Base-by-base conservation (phyloP, 2,113 vertebrate genomes). In the Campylomormyrus numenius region DNA sequence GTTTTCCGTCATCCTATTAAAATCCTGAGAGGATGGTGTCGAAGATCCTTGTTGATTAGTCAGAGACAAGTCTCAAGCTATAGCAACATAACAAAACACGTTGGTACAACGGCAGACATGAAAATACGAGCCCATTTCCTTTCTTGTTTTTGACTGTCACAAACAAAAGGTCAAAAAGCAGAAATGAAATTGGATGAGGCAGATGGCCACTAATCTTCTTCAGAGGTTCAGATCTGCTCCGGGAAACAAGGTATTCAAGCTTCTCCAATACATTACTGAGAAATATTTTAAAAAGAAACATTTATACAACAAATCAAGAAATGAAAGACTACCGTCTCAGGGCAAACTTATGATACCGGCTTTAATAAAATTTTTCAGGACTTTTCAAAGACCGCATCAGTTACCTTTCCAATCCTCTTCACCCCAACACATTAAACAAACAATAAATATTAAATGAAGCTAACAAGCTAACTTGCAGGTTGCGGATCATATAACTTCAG, bases 401-500 rank as follows among this genome's bases (percentile, higher is more conserved):
- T 80, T 42, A 85, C 83, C 21, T 85, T 85, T 48, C 45, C 31
- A 80, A 48, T 85, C 42, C 83, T 24, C 83, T 80, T 80, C 74
- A 77, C 83, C 21, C 80, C 45, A 85, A 85, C 83, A 85, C 21
- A 85, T 48, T n/a, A 85, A 85, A 85, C 83, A 85, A 45, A 85
- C 39, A 85, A 45, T 48, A 85, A 85, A 85, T 48, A 85, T 85
- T 85, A 48, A 85, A 46, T 46, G 45, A 85, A 85, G 83, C 83
- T 21, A 85, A 85, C 19, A 85, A 85, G 42, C 83, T 85, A 85
- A 48, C 21, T 46, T 85, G 83, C 83, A 85, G 6, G 39, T 85
- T 85, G 83, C 7, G 83, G 83, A 85, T 48, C 83, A 85, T 85
- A 85, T 85, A 85, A 48, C 83, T 85, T 85, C 39, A 85, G 42